Conservation (phyloP, 2,797 vertebrate genomes). For the Crax fasciolata region DNA sequence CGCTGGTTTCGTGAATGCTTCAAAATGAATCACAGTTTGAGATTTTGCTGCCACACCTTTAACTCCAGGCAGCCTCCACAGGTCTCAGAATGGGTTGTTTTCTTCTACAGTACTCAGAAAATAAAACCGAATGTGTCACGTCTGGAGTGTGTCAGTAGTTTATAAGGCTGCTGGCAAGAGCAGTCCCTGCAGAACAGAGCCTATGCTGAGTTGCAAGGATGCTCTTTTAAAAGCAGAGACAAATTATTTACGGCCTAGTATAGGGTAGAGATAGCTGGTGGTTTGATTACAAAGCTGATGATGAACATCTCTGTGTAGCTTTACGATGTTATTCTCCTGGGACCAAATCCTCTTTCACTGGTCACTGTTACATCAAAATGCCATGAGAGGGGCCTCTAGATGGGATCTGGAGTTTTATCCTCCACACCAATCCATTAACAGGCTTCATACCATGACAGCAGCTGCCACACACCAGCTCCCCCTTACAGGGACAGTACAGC, state of each 20-base stretch:
- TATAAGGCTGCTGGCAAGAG: background rate
- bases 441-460: background rate
- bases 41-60: background rate
- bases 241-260: background rate
- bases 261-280: background rate
- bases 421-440: background rate
- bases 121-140: background rate
- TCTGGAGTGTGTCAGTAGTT: background rate
- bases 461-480: background rate
- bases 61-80: background rate
- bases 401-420: background rate
- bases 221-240: background rate
- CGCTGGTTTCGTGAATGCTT: background rate
- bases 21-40: constrained; percentile 37
- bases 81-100: background rate
- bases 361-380: background rate
- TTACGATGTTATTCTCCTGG: background rate
- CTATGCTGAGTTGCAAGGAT: background rate
- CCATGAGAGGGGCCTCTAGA: background rate
- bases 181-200: background rate
- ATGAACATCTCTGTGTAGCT: background rate
- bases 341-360: background rate
- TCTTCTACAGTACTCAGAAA: background rate
- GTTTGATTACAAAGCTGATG: background rate
- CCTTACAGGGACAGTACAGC: background rate